phyloP scores from a whole-genome alignment of 30 jellyfish, hydroid and myxozoan species.

The Hydractinia echinata region DNA sequence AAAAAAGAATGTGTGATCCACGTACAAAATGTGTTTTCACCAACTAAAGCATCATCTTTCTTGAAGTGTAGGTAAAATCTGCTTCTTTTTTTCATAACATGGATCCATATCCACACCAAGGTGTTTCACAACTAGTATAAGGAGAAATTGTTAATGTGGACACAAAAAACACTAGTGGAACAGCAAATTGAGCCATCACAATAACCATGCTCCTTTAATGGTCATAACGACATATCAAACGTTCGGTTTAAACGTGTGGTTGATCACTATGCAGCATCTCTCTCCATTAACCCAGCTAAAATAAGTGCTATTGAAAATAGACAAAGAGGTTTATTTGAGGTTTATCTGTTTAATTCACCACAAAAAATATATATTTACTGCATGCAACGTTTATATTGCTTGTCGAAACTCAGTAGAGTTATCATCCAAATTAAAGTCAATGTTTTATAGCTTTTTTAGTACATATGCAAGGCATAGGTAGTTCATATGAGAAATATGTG shows the following conservation, averaged over 20 bases:
- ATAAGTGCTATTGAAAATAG: conserved; percentile 2
- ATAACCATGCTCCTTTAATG: neutral
- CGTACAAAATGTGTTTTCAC: conserved; percentile 1
- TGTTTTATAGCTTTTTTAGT: neutral
- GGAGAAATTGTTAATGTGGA: neutral
- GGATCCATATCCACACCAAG: conserved; percentile 1
- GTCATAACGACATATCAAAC: neutral
- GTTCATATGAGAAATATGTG: neutral
- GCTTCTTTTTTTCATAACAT: conserved; percentile 5
- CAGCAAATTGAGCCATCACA: conserved; percentile 7
- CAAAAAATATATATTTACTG: no score
- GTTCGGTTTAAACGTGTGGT: neutral
- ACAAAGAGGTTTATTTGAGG: neutral
- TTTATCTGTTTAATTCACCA: no score
- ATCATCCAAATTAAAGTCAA: no score
- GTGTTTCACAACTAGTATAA: neutral
- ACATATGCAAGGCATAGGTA: neutral
- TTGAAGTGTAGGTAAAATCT: no score
- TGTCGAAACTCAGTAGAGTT: no score
- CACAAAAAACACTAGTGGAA: neutral
- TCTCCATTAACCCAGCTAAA: neutral
- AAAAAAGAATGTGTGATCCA: neutral
- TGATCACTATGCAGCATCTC: neutral
- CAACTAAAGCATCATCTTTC: neutral
- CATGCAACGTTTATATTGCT: no score